Base-by-base conservation (phyloP, 2,797 vertebrate genomes). In the Lindbergichthys nudifrons region DNA sequence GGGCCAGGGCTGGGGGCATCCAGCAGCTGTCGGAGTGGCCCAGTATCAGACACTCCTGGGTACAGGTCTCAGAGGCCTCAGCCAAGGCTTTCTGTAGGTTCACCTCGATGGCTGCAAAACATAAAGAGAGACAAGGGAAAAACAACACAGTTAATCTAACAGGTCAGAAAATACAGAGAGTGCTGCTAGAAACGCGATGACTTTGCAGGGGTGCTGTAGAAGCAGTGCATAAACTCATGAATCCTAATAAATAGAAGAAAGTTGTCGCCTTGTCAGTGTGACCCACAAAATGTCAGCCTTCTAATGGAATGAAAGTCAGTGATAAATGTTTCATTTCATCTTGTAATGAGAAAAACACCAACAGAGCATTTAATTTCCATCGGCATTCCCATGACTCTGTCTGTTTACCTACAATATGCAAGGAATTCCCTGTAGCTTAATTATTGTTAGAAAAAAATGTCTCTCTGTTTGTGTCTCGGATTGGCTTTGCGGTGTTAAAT, bases 1-100 rank as follows among this genome's bases (percentile, higher is more conserved):
- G 96, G 80, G 94, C 94, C 94, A 99, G 84, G 0, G 95, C 94
- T 39, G 96, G 95, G 16, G 98, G 97, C 98, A 99, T 99, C 98
- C 98, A 99, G 93, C 98, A 99, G 95, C 96, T 96, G 94, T 99
- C 98, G 3, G 97, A 99, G 89, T 99, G 98, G 87, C 98, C 98
- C 26, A 99, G 95, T 93, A 98, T 97, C 85, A 99, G 95, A 86
- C 97, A 99, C 93, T 99, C 98, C 92, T 98, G 98, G 6, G 98
- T 99, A 85, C 97, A 99, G 93, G 96, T 98, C 92, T 98, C 97
- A 0, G 97, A 99, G 80, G 96, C 97, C 87, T 99, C 97, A 2
- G 96, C 95, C 81, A 99, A 86, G 53, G 97, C 97, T 91, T 98
- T 97, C 88, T 98, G 96, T 76, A 99, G 93, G 82, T 97, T 98